Conservation (phyloP, 2,113 vertebrate species). For the Apteryx mantelli region DNA sequence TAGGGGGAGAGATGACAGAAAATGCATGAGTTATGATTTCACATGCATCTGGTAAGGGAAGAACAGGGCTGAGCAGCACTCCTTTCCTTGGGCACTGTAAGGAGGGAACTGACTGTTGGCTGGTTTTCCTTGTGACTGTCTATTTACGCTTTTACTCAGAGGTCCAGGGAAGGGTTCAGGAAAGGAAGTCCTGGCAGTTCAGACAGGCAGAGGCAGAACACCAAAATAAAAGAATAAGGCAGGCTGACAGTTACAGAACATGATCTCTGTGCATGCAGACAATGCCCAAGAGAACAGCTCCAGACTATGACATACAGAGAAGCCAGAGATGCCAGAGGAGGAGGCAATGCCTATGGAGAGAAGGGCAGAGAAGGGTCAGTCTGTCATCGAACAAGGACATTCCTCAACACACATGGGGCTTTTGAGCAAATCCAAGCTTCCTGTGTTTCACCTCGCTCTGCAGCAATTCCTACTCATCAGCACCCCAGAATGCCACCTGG, state of each 20-base stretch:
- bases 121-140: background rate
- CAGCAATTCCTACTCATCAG: background rate
- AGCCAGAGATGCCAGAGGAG: slow-evolving; percentile 59
- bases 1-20: slow-evolving; percentile 28
- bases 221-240: slow-evolving; percentile 51
- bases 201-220: slow-evolving; percentile 67
- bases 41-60: slow-evolving; percentile 56
- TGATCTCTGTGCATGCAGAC: slow-evolving; percentile 73
- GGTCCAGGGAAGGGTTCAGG: slow-evolving; percentile 55
- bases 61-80: slow-evolving; percentile 46
- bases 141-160: slow-evolving; percentile 27
- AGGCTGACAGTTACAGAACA: slow-evolving; percentile 46
- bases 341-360: slow-evolving; percentile 37
- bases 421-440: background rate
- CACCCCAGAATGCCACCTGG: background rate
- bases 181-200: slow-evolving; percentile 49
- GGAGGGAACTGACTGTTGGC: background rate
- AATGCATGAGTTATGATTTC: slow-evolving; percentile 20
- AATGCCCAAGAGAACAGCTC: slow-evolving; percentile 76
- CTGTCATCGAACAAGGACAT: slow-evolving; percentile 17
- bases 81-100: background rate
- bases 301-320: slow-evolving; percentile 79
- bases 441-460: background rate
- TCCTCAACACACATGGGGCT: background rate
- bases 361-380: slow-evolving; percentile 50